Evolutionary conservation across 2,113 vertebrate genomes (phyloP).

Genomic region (Emydocephalus ijimae): DNA sequence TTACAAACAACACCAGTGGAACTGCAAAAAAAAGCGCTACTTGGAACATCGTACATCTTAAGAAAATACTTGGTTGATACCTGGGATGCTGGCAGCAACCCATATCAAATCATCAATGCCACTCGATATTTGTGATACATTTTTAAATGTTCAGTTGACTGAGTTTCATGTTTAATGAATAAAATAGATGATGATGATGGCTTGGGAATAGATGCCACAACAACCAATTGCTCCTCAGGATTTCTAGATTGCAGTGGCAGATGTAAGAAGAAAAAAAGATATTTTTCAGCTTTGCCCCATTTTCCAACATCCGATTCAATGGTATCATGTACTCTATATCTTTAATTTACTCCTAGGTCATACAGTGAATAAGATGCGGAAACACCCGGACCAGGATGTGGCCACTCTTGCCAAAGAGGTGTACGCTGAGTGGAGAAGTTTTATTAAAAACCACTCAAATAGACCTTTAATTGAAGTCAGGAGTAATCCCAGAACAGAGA

Average conservation of each 20-base stretch:
- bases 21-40: too few relatives aligned
- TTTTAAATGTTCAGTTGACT: too few relatives aligned
- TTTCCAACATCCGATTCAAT: not conserved
- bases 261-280: not conserved
- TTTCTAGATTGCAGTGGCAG: not conserved
- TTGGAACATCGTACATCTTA: too few relatives aligned
- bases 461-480: constrained; percentile 88
- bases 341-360: constrained; percentile 72
- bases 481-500: constrained; percentile 83
- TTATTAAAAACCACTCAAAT: constrained; percentile 79
- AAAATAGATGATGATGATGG: too few relatives aligned
- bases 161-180: too few relatives aligned
- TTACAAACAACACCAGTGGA: too few relatives aligned
- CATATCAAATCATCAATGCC: too few relatives aligned
- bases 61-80: too few relatives aligned
- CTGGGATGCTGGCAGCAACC: too few relatives aligned
- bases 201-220: not conserved
- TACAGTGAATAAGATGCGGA: constrained; percentile 82
- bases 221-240: not conserved
- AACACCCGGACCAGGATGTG: constrained; percentile 79
- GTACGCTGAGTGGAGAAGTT: constrained; percentile 82
- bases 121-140: too few relatives aligned
- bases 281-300: not conserved
- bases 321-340: not conserved
- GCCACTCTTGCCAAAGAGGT: constrained; percentile 77